These are phyloP conservation scores for Istiophorus platypterus DNA, from an alignment of 2,113 vertebrate species.

Conservation along the genomic window DNA sequence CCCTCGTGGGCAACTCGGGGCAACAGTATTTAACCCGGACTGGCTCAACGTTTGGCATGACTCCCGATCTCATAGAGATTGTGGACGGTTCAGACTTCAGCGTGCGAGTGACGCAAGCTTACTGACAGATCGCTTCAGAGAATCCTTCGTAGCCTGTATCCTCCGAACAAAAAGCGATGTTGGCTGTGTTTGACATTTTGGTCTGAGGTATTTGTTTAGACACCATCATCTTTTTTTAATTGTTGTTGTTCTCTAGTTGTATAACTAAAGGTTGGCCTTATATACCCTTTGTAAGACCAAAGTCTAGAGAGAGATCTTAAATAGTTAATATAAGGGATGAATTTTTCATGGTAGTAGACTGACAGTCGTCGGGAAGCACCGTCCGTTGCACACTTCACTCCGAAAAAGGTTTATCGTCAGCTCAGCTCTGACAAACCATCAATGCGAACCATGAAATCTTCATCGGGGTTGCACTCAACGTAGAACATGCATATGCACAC, in stretches of 20 bases:
- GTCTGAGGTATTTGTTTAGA: neutral
- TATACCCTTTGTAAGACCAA: neutral
- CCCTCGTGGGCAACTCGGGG: neutral
- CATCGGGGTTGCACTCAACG: neutral
- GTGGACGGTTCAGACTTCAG: neutral
- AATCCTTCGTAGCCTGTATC: too few relatives aligned
- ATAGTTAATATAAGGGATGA: neutral
- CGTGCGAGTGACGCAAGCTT: neutral
- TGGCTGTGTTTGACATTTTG: constrained; percentile 4
- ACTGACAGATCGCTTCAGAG: neutral
- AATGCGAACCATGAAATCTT: neutral
- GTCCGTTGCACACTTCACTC: neutral
- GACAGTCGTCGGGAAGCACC: neutral
- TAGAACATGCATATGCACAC: neutral
- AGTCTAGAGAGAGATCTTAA: neutral
- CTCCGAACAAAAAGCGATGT: neutral
- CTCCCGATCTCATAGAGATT: neutral
- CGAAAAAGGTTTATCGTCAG: neutral
- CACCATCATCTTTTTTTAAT: neutral
- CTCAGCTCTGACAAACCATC: neutral
- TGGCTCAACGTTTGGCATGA: neutral
- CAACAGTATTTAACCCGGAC: neutral
- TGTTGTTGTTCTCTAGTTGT: neutral
- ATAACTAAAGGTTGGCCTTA: neutral
- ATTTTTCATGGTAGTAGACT: neutral